These are phyloP conservation scores for Willisornis vidua DNA, from an alignment of 2,113 vertebrate species.

Conservation along the genomic window DNA sequence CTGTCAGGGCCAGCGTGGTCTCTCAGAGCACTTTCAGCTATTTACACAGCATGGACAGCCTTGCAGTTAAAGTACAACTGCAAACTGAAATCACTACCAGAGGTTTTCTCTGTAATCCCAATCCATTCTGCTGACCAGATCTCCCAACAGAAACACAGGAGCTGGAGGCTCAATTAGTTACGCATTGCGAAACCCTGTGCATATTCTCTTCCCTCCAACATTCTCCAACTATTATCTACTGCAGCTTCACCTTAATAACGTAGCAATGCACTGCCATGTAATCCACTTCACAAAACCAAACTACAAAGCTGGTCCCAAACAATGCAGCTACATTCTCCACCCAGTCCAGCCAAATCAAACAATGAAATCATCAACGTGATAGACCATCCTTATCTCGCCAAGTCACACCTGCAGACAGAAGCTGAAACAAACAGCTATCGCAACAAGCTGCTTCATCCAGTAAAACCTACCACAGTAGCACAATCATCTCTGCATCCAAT, in stretches of 20 bases:
- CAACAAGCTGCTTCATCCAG: constrained; percentile 49
- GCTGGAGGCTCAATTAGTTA: not conserved
- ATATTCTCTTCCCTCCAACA: not conserved
- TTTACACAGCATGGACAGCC: not conserved
- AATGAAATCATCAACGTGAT: constrained; percentile 55
- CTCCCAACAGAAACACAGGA: not conserved
- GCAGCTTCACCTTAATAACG: constrained; percentile 40
- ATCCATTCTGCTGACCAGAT: constrained; percentile 20
- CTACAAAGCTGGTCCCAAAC: constrained; percentile 54
- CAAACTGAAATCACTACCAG: not conserved
- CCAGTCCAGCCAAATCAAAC: constrained; percentile 63
- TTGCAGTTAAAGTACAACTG: not conserved
- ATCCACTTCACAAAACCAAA: constrained; percentile 36
- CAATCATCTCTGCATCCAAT: constrained; percentile 21
- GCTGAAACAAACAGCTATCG: constrained; percentile 42
- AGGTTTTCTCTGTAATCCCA: not conserved
- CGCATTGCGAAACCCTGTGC: not conserved
- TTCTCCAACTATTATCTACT: constrained; percentile 28
- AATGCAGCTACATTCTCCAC: constrained; percentile 53
- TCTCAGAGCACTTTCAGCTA: not conserved
- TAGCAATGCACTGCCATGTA: not conserved
- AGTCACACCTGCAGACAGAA: constrained; percentile 61
- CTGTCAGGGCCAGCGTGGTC: not conserved
- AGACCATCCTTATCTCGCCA: constrained; percentile 55
- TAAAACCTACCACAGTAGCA: constrained; percentile 44